Evolutionary conservation across 2,888 invertebrate species (phyloP).

Genomic region (Pheosia gnoma): DNA sequence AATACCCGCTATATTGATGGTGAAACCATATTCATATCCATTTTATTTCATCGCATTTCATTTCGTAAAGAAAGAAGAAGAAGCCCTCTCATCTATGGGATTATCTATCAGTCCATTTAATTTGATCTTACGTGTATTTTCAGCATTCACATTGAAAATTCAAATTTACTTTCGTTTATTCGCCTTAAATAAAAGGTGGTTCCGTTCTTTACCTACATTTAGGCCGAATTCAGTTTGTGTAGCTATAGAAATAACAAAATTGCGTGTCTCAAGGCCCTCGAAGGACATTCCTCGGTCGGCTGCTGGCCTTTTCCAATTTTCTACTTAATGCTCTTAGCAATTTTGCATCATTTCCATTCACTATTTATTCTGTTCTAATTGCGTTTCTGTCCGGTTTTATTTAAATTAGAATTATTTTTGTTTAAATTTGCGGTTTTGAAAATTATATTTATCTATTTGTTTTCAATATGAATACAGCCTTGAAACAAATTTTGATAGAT

Average conservation of each 20-base stretch:
- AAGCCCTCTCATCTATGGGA: too few relatives aligned
- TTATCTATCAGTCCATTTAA: too few relatives aligned
- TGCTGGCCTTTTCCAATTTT: conserved; percentile 32
- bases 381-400: not conserved
- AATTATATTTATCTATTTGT: conserved; percentile 8
- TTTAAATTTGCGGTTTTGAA: conserved; percentile 6
- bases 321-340: conserved; percentile 30
- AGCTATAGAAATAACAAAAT: conserved; percentile 42
- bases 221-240: conserved; percentile 28
- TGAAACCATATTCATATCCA: too few relatives aligned
- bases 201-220: conserved; percentile 26
- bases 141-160: not conserved
- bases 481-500: too few relatives aligned
- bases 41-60: too few relatives aligned
- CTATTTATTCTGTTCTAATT: conserved; percentile 21
- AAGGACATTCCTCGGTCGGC: conserved; percentile 25
- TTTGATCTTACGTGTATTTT: not conserved
- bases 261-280: conserved; percentile 40
- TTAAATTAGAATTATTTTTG: conserved; percentile 4
- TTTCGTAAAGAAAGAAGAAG: too few relatives aligned
- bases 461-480: not conserved
- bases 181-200: conserved; percentile 15
- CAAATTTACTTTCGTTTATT: conserved; percentile 4
- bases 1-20: too few relatives aligned
- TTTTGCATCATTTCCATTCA: conserved; percentile 35